Conservation (phyloP, 2,888 invertebrate genomes). For the Stictocephala bisonia region DNA sequence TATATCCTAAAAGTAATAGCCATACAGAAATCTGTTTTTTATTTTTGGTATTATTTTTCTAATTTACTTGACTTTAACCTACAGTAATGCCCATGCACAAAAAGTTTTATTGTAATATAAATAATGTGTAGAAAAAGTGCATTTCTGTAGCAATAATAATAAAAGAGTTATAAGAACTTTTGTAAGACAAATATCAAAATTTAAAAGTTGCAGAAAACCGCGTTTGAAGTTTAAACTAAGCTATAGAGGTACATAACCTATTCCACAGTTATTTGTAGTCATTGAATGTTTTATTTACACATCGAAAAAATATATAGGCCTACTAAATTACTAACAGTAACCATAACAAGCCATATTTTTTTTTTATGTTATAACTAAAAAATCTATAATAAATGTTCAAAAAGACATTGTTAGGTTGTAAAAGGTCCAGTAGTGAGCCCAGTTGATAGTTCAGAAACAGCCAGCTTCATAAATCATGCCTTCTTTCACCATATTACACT, state of each 20-base stretch:
- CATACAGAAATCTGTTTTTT: background rate
- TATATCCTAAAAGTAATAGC: background rate
- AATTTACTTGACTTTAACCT: background rate
- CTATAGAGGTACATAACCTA: background rate
- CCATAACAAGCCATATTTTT: background rate
- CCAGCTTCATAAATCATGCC: constrained; percentile 15
- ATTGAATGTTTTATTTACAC: constrained; percentile 1
- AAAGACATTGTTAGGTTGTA: constrained; percentile 12
- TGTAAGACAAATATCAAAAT: constrained; percentile 16
- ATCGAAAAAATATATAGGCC: background rate
- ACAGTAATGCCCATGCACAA: constrained; percentile 3
- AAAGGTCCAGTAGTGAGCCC: constrained; percentile 4
- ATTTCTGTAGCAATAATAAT: background rate
- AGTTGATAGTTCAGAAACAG: background rate
- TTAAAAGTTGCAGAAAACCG: constrained; percentile 13
- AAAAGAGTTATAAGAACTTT: constrained; percentile 15
- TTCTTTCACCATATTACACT: too few relatives aligned
- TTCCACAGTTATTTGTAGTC: background rate
- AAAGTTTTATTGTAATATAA: background rate
- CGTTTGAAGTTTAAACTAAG: background rate
- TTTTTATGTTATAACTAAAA: background rate
- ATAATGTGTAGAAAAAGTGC: constrained; percentile 6
- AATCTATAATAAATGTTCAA: background rate
- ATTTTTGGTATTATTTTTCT: background rate
- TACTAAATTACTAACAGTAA: background rate